These are phyloP conservation scores for Drosophila leontia DNA, from an alignment of 1,140 invertebrate species.

Conservation along the genomic window DNA sequence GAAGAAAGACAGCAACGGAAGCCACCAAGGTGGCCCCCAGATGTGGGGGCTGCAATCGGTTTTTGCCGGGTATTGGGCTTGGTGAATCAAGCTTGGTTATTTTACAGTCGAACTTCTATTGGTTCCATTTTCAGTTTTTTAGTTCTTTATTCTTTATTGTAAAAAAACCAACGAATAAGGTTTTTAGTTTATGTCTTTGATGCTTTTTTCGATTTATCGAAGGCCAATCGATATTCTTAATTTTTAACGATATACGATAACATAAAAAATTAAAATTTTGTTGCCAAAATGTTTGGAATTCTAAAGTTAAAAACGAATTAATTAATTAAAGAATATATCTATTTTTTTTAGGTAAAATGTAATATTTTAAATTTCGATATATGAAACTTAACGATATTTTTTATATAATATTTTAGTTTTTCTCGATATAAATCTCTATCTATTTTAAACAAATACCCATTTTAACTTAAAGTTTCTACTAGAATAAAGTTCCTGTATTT, in stretches of 20 bases:
- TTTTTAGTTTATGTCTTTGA: neutral
- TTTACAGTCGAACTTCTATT: neutral
- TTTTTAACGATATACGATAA: too few species aligned
- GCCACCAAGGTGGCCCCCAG: conserved; percentile 71
- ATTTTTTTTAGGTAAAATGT: too few species aligned
- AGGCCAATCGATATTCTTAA: too few species aligned
- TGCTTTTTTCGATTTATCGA: neutral
- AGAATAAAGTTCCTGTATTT: too few species aligned
- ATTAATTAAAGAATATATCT: too few species aligned
- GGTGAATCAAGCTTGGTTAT: conserved; percentile 4
- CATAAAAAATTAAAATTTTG: too few species aligned
- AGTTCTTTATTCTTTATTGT: neutral
- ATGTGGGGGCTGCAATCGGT: conserved; percentile 33
- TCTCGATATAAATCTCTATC: neutral
- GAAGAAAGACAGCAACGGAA: conserved; percentile 82
- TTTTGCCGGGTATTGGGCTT: conserved; percentile 26
- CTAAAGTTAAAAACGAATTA: too few species aligned
- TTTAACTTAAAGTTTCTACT: neutral
- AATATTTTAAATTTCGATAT: too few species aligned
- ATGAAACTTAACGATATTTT: neutral
- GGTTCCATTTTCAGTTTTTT: too few species aligned
- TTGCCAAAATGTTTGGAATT: too few species aligned
- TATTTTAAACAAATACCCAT: neutral
- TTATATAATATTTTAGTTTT: neutral
- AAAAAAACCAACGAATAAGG: too few species aligned